phyloP scores from a whole-genome alignment of 2,113 vertebrate species.

The Coturnix japonica region DNA sequence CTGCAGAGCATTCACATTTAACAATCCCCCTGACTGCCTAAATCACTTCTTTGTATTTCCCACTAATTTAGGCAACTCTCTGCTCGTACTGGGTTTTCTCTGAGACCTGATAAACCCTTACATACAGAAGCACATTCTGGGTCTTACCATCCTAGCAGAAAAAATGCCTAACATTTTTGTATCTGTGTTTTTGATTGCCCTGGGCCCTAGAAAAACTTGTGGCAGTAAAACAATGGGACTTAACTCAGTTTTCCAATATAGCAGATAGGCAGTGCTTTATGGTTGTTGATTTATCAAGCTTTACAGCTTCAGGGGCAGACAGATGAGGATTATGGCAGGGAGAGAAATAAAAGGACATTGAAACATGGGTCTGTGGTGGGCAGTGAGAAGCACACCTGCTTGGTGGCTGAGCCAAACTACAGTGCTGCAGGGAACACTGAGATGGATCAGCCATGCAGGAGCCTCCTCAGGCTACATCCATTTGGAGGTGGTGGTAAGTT shows the following conservation, averaged over 20 bases:
- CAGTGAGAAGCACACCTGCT: background rate
- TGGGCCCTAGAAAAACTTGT: background rate
- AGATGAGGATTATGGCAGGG: background rate
- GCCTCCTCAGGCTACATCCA: background rate
- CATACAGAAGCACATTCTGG: fast-evolving
- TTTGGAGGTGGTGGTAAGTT: background rate
- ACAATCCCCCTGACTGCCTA: background rate
- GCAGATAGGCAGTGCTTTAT: background rate
- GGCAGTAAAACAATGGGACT: background rate
- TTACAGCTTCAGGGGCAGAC: background rate
- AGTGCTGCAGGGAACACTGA: background rate
- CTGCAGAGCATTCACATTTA: background rate
- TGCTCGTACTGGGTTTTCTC: background rate
- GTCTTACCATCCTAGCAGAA: background rate
- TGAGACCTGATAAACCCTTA: background rate
- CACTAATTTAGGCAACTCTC: background rate
- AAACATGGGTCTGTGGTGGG: background rate
- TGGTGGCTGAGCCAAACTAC: background rate
- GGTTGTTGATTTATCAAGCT: background rate
- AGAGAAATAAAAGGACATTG: background rate
- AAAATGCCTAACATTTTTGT: background rate
- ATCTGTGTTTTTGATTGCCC: background rate
- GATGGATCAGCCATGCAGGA: background rate
- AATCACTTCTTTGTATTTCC: background rate
- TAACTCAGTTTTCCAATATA: background rate